These are phyloP conservation scores for Lepas anatifera DNA, from an alignment of 2,888 invertebrate genomes.

Conservation along the genomic window DNA sequence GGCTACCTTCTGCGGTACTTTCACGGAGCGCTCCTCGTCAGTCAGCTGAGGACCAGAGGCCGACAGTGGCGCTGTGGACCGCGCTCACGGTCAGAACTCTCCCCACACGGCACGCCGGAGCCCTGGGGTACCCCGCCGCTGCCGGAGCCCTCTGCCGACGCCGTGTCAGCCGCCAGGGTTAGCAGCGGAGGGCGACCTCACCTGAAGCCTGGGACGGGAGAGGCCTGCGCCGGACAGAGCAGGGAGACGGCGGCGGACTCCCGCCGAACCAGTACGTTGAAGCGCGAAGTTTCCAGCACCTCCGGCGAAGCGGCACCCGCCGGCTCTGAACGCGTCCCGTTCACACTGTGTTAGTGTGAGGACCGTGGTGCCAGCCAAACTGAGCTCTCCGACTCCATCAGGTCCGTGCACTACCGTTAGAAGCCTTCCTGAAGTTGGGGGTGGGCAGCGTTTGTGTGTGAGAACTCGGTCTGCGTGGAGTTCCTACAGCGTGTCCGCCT, in stretches of 20 bases:
- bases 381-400: too few species aligned
- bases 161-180: neutral
- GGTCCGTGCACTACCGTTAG: too few species aligned
- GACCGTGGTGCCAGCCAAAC: neutral
- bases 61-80: neutral
- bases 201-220: constrained; percentile 22
- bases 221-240: constrained; percentile 23
- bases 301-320: neutral
- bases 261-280: neutral
- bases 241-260: constrained; percentile 18
- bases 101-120: too few species aligned
- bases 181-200: neutral
- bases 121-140: neutral
- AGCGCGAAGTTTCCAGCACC: neutral
- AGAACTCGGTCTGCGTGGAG: too few species aligned
- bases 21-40: neutral
- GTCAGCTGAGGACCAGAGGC: neutral
- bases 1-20: neutral
- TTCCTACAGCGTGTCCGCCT: too few species aligned
- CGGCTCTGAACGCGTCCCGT: neutral
- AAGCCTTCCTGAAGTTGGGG: too few species aligned
- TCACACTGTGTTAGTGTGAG: too few species aligned
- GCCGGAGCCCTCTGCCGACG: neutral
- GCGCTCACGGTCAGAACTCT: neutral
- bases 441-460: too few species aligned